A percentile compares a stretch with the other conserved stretches of the same genome.
Evolutionary conservation across 2,888 invertebrate species (phyloP).

Genomic region (Napeogenes sylphis): DNA sequence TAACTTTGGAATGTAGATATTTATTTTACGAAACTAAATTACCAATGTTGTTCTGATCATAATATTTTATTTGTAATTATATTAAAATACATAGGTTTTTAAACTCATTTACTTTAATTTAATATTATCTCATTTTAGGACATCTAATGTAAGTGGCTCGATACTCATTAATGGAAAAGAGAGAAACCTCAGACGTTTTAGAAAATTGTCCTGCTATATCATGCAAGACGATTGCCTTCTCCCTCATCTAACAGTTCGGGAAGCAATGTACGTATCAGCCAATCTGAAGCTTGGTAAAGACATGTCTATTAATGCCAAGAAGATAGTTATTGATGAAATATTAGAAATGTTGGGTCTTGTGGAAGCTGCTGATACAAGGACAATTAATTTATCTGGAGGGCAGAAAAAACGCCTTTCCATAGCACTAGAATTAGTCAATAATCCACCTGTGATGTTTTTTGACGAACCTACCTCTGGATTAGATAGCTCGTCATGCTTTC

Average conservation of each 20-base stretch:
- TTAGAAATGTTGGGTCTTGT: conserved; percentile 89
- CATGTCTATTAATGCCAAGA: conserved; percentile 83
- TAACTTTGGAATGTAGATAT: too few relatives aligned
- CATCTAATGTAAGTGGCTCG: conserved; percentile 89
- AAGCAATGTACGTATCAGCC: conserved; percentile 95
- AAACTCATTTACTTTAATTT: too few relatives aligned
- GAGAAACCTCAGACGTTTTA: conserved; percentile 89
- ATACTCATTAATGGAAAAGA: conserved; percentile 93
- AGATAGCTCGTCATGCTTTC: conserved; percentile 96
- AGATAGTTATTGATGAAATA: conserved; percentile 90
- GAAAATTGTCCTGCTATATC: conserved; percentile 96
- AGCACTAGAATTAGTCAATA: conserved; percentile 94
- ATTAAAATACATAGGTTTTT: too few relatives aligned
- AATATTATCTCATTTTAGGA: conserved; percentile 68
- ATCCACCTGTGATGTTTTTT: conserved; percentile 98
- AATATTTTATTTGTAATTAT: too few relatives aligned
- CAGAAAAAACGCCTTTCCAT: conserved; percentile 94
- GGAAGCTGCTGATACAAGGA: conserved; percentile 87
- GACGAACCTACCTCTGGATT: conserved; percentile 96
- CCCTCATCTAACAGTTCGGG: conserved; percentile 92
- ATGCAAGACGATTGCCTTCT: conserved; percentile 96
- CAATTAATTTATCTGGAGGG: conserved; percentile 91
- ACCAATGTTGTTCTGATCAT: neutral
- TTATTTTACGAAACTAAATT: neutral
- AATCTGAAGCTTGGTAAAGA: conserved; percentile 93